Evolutionary conservation across 2,113 vertebrate species (phyloP).

Genomic region (Pituophis catenifer): DNA sequence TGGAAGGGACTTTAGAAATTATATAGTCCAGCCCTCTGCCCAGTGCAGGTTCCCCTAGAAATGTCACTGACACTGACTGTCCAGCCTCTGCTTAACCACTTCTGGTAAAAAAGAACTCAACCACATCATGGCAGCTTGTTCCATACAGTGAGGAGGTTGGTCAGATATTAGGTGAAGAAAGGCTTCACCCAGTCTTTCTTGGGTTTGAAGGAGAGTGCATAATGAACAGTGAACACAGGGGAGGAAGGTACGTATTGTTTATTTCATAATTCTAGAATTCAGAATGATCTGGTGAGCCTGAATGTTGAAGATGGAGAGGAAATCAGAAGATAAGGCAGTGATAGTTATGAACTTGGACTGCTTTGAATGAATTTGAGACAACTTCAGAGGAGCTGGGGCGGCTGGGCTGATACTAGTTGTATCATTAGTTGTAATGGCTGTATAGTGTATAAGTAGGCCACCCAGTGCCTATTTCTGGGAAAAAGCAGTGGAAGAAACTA

Average conservation of each 20-base stretch:
- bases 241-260: not conserved
- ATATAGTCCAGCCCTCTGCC: not conserved
- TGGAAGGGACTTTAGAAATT: not conserved
- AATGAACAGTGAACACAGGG: not conserved
- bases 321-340: not conserved
- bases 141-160: not conserved
- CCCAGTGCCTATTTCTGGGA: not conserved
- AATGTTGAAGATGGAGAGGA: not conserved
- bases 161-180: not conserved
- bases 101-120: not conserved
- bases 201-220: not conserved
- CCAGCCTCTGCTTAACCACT: not conserved
- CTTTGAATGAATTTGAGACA: not conserved
- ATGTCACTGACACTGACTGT: not conserved
- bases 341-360: not conserved
- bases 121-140: not conserved
- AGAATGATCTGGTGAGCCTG: not conserved
- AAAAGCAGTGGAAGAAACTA: not conserved
- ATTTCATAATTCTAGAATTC: not conserved
- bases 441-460: too few relatives aligned
- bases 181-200: too few relatives aligned
- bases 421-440: not conserved
- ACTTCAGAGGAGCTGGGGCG: not conserved
- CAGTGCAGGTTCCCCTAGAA: not conserved
- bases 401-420: not conserved